Percentiles rank a stretch among this genome's conserved stretches.
phyloP scores from a whole-genome alignment of 2,113 vertebrate species.

The Cyphomyrus plagiostoma region DNA sequence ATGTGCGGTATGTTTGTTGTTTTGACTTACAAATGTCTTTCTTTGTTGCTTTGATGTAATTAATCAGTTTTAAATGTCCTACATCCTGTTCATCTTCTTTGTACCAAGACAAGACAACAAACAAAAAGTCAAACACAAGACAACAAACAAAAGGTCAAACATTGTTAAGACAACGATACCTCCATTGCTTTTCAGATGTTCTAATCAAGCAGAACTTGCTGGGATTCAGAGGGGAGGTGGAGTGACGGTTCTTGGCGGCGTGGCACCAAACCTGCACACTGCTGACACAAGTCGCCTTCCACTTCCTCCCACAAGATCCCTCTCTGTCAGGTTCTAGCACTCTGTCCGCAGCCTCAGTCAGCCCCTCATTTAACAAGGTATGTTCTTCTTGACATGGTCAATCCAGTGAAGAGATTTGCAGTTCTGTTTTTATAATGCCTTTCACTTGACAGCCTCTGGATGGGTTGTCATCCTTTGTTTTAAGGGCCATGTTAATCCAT shows the following conservation, averaged over 20 bases:
- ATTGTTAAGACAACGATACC: conserved; percentile 3
- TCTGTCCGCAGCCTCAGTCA: conserved; percentile 6
- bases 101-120: not conserved
- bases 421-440: not conserved
- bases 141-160: conserved; percentile 11
- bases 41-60: not conserved
- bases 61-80: conserved; percentile 8
- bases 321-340: not conserved
- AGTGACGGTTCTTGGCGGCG: not conserved
- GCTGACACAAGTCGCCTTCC: not conserved
- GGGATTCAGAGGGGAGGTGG: not conserved
- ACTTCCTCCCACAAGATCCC: not conserved
- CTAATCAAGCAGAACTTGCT: not conserved
- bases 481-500: not conserved
- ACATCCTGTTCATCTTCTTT: conserved; percentile 15
- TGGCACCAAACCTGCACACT: not conserved
- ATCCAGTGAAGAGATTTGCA: conserved; percentile 13
- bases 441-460: not conserved
- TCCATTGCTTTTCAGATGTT: conserved; percentile 5
- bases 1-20: not conserved
- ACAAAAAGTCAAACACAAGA: conserved; percentile 9
- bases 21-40: not conserved
- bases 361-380: not conserved
- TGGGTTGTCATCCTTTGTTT: not conserved
- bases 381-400: conserved; percentile 11